Evolutionary conservation across 2,888 invertebrate species (phyloP), one percentile per base, ranked within the genome.

Genomic region (Stenodema calcarata): DNA sequence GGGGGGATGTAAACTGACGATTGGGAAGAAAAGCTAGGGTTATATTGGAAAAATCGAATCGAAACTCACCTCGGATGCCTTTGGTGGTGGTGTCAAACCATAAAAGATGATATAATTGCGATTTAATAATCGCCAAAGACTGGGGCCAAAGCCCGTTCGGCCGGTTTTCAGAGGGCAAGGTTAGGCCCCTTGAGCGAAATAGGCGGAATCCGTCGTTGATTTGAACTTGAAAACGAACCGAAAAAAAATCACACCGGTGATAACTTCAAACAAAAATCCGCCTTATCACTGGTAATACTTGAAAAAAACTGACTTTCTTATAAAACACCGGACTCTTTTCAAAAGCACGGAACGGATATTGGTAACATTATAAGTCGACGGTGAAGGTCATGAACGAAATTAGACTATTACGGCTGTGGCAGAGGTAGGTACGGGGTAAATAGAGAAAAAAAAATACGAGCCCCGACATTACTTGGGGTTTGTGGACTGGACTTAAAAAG

Each of bases 81-180:
- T 27, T 30, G 30, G 69, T 23, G 35, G 23, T 18, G 82, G 23
- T 82, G 82, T 82, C 82, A 69, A 42, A 23, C 69, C 69, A 82
- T 82, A 41, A 82, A 82, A 80, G 30, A 80, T 69, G 82, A 69
- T 62, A 69, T 82, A 69, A 82, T 82, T 82, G 82, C 62, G 69
- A 82, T 82, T 82, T 82, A 82, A 82, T 82, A 35, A 47, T 47
- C 69, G 30, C 30, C 23, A 23, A 14, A 27, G 44, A 44, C 11
- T 11, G 47, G 80, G 80, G 69, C 69, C 41, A 73, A 84, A 73
- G 28, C 44, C 84, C 73, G 69, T 69, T 47, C 73, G 50, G 47
- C 84, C 73, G 84, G 73, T 84, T 84, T 84, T 73, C 44, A 69
- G 18, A 16, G 82, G 27, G 73, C 35, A 44, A 73, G 84, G 73